Conservation (phyloP, 2,113 vertebrate genomes). For the Vombatus ursinus region DNA sequence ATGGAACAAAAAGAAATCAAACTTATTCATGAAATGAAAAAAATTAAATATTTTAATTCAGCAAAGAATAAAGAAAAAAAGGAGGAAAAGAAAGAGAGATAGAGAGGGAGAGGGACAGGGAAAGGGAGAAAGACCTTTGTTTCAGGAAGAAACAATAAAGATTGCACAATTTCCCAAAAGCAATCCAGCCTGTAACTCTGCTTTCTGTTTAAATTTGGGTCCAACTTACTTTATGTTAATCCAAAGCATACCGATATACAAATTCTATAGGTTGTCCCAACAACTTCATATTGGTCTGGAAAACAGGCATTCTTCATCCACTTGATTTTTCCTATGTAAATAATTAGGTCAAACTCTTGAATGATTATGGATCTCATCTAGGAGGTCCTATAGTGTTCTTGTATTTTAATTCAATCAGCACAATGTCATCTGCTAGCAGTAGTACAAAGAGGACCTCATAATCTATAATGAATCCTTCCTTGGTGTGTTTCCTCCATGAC, state of each 20-base stretch:
- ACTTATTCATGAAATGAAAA: not conserved
- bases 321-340: not conserved
- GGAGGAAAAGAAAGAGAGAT: too few relatives aligned
- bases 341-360: not conserved
- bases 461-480: not conserved
- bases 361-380: not conserved
- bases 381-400: not conserved
- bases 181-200: not conserved
- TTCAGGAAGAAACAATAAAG: not conserved
- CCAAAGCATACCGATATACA: not conserved
- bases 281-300: not conserved
- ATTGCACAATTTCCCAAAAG: not conserved
- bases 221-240: not conserved
- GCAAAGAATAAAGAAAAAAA: not conserved
- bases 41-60: not conserved
- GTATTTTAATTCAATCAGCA: not conserved
- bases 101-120: too few relatives aligned
- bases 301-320: not conserved
- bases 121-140: not conserved
- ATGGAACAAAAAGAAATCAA: not conserved
- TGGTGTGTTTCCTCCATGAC: not conserved
- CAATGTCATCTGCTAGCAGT: not conserved
- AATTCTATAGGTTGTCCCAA: not conserved
- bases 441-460: not conserved
- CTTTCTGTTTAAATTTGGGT: not conserved